phyloP scores from a whole-genome alignment of 2,113 vertebrate species.

The Axis porcinus region DNA sequence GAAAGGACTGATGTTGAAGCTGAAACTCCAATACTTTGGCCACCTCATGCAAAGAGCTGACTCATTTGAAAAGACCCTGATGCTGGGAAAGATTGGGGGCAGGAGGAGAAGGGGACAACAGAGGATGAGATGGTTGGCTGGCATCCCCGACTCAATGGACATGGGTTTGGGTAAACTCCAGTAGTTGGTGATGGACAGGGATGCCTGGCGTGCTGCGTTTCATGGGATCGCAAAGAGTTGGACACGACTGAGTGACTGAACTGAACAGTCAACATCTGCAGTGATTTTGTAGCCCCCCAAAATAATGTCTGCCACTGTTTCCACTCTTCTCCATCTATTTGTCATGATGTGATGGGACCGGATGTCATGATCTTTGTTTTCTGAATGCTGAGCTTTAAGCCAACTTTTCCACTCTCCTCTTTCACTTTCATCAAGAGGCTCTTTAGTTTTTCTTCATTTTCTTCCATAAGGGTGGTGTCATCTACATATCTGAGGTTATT shows the following conservation, averaged over 20 bases:
- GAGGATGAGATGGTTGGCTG: too few species aligned
- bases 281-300: not conserved
- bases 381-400: not conserved
- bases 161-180: too few species aligned
- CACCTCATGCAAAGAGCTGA: too few species aligned
- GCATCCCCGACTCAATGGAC: too few species aligned
- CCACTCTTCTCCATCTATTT: not conserved
- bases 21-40: too few species aligned
- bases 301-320: not conserved
- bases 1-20: too few species aligned
- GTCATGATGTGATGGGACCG: not conserved
- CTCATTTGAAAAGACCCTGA: too few species aligned
- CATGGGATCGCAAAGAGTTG: accelerated
- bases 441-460: not conserved
- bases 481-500: not conserved
- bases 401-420: not conserved
- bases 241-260: too few species aligned
- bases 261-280: not conserved
- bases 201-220: too few species aligned
- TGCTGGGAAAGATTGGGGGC: too few species aligned
- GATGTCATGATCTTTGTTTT: not conserved
- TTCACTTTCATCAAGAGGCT: not conserved
- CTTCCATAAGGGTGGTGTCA: not conserved
- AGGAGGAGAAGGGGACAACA: too few species aligned
- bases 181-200: too few species aligned